phyloP scores from a whole-genome alignment of 2,113 vertebrate genomes.

The Cairina moschata region DNA sequence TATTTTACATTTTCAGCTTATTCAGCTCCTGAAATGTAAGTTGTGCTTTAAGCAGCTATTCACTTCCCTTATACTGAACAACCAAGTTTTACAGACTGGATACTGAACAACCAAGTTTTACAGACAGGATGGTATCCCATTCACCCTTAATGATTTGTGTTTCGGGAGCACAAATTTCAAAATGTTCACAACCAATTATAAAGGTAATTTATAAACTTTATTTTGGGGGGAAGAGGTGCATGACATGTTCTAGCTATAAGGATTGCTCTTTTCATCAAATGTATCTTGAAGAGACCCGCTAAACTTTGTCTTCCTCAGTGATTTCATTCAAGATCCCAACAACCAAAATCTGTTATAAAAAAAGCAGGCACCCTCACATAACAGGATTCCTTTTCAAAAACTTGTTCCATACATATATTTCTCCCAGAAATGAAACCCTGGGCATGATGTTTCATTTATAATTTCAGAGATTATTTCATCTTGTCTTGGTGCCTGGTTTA shows the following conservation, averaged over 20 bases:
- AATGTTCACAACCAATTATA: neutral
- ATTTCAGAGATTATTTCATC: neutral
- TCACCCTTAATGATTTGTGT: neutral
- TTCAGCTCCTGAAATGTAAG: neutral
- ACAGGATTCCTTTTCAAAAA: neutral
- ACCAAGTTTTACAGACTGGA: neutral
- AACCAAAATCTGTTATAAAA: neutral
- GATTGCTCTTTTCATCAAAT: neutral
- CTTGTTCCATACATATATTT: neutral
- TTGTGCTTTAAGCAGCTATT: neutral
- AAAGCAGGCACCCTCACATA: rapidly evolving
- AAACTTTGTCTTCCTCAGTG: neutral
- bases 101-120: neutral
- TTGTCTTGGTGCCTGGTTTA: neutral
- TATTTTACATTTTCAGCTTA: neutral
- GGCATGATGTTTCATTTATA: neutral
- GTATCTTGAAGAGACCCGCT: neutral
- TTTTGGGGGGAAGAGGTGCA: neutral
- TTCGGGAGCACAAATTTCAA: neutral
- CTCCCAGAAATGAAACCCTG: neutral
- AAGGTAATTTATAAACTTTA: neutral
- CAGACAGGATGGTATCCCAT: neutral
- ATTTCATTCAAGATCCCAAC: neutral
- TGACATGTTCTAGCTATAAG: neutral
- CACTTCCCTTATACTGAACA: neutral